Conservation (phyloP, 1,140 invertebrate species). For the Drosophila fuyamai region DNA sequence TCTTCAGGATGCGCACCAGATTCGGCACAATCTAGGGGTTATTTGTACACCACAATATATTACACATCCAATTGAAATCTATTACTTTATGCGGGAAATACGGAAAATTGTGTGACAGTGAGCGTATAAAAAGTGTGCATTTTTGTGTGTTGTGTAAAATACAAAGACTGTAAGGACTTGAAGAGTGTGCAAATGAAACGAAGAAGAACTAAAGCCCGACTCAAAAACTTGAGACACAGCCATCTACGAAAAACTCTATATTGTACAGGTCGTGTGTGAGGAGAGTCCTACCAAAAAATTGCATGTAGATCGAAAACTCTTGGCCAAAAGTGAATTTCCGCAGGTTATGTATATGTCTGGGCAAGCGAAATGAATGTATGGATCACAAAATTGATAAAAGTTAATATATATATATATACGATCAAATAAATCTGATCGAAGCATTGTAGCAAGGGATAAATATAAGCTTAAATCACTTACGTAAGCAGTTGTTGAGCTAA, state of each 20-base stretch:
- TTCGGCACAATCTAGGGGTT: slow-evolving; percentile 96
- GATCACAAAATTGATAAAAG: slow-evolving; percentile 10
- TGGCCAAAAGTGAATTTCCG: slow-evolving; percentile 14
- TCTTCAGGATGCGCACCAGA: slow-evolving; percentile 98
- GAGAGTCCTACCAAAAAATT: slow-evolving; percentile 27
- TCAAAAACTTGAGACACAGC: background rate
- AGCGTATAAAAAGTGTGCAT: slow-evolving; percentile 15
- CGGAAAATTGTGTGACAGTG: slow-evolving; percentile 10
- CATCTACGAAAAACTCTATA: slow-evolving; percentile 24
- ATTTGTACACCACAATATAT: background rate
- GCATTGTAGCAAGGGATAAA: background rate
- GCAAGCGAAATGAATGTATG: slow-evolving; percentile 25
- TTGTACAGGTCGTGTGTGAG: slow-evolving; percentile 25
- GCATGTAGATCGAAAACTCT: slow-evolving; percentile 6
- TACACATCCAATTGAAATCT: fast-evolving
- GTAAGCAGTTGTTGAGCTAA: background rate
- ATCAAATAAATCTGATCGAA: background rate
- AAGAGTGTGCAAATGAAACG: slow-evolving; percentile 33
- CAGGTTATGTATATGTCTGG: slow-evolving; percentile 27
- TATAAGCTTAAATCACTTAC: background rate
- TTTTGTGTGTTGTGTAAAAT: slow-evolving; percentile 15
- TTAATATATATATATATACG: background rate
- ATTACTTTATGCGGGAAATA: slow-evolving; percentile 12
- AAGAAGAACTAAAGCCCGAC: slow-evolving; percentile 6
- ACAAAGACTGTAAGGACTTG: slow-evolving; percentile 6